Base-by-base conservation (phyloP, 2,888 invertebrate genomes). In the Drosophila neoperkinsi region DNA sequence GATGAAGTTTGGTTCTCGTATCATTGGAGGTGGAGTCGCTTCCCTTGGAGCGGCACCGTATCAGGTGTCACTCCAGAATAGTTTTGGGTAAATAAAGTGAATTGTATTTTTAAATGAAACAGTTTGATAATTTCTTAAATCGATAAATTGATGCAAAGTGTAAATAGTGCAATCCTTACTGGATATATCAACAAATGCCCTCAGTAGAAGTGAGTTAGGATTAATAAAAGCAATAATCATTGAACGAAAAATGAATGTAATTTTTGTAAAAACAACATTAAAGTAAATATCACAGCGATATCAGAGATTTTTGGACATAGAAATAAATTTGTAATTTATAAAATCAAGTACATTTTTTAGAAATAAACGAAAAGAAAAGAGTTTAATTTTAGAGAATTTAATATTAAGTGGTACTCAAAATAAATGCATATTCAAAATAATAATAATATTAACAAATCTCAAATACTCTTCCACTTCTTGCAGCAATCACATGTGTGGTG, bases 401-500 rank as follows among this genome's bases (percentile, higher is more conserved):
- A 4, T 33, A 33, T 13, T 0, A 34, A 13, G 2, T n/a, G 10
- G n/a, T n/a, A 10, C 1, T n/a, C 10, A n/a, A 41, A n/a, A 41
- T 41, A 41, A n/a, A 41, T 46, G 21, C 6, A 43, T 43, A 3
- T 2, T 7, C 7, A 38, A 18, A 38, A 38, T 3, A 38, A 1
- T 18, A 38, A 18, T 38, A 43, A 9, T 16, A 46, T 21, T n/a
- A 33, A 43, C 25, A 1, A 33, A 21, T 18, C 21, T 21, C 5
- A 30, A 16, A 16, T 31, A 25, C 28, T 10, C 4, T 16, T 21
- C 21, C 18, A 16, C n/a, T 3, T 11, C 21, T 56, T 56, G 3
- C 38, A 91, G 92, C 21, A 92, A 91, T 64, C 93, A 93, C 73
- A 88, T 91, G 55, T 93, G 93, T 50, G 91, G 92, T 7, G 93